Evolutionary conservation across 2,113 vertebrate genomes (phyloP), one percentile per base, ranked within the genome.

Genomic region (Hippocampus mohnikei): DNA sequence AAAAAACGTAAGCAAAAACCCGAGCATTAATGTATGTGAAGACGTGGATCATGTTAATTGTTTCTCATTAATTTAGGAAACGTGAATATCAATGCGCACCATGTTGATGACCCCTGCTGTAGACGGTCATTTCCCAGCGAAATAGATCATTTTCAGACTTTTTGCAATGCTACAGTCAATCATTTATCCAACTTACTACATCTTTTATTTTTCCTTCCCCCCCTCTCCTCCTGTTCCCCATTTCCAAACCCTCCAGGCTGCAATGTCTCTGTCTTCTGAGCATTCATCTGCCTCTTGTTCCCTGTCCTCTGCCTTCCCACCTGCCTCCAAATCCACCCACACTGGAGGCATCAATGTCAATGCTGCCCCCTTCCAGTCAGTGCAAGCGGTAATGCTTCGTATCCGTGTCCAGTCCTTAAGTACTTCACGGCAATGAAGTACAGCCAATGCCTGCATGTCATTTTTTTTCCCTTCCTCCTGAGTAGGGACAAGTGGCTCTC

Each of bases 331-430:
- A 91, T 93, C 95, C 78, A 91, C 96, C 84, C 95, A 95, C 79
- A 96, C 94, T 90, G 96, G 96, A 11, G 95, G 96, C 83, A 98
- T 98, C 91, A 98, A 98, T 81, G 96, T 99, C 83, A 99, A 99
- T 76, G 97, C 97, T 85, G 96, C 97, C 89, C 96, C 97, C 91
- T 98, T 98, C 96, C 97, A 99, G 33, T 99, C 96, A 92, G 98
- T 99, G 95, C 96, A 98, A 86, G 95, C 97, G 92, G 97, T 99
- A 95, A 95, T 88, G 89, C 84, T 70, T 77, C 63, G 40, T 75
- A 18, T 50, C 63, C 37, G 60, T 61, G 62, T 78, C 72, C 71
- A 52, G 23, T 62, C 48, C 12, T 70, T 71, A 33, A 23, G 15
- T 64, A 3, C 2, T 40, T 8, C 62, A 23, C 41, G 1, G 3